Evolutionary conservation across 2,888 invertebrate genomes (phyloP).

Genomic region (Metallyticus violacea): DNA sequence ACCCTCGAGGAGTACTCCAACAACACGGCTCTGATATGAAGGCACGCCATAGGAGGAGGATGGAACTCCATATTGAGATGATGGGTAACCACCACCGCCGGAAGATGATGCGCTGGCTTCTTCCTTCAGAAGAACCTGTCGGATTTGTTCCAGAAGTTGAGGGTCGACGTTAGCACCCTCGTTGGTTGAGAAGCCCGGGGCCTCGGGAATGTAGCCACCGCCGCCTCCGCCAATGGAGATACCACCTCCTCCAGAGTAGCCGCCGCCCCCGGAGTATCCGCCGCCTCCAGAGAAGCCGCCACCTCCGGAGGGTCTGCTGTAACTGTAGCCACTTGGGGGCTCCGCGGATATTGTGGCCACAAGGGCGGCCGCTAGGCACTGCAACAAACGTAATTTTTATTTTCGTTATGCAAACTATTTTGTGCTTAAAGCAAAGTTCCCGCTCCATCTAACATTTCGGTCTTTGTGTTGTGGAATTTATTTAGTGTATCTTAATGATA

Average conservation of each 20-base stretch:
- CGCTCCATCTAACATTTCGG: no score
- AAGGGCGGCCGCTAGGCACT: conserved; percentile 82
- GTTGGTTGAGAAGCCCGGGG: conserved; percentile 74
- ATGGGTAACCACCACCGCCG: conserved; percentile 47
- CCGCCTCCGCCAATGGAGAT: conserved; percentile 56
- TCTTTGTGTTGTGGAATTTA: no score
- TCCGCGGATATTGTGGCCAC: conserved; percentile 73
- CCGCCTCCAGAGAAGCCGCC: conserved; percentile 47
- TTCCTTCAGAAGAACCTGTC: conserved; percentile 80
- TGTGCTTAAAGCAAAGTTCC: no score
- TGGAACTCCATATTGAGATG: conserved; percentile 67
- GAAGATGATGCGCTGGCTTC: conserved; percentile 54
- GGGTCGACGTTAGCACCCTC: conserved; percentile 81
- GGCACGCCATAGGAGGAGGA: conserved; percentile 66
- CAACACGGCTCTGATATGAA: conserved; percentile 60
- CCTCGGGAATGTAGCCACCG: conserved; percentile 72
- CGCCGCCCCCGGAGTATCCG: conserved; percentile 46
- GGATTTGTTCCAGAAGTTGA: conserved; percentile 77
- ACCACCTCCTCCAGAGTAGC: conserved; percentile 43
- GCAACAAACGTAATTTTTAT: conserved; percentile 44
- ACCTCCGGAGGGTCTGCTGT: conserved; percentile 62
- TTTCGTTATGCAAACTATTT: no score
- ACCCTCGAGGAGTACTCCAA: conserved; percentile 81
- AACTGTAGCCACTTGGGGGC: conserved; percentile 72
- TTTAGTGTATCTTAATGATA: no score